These are phyloP conservation scores for Arctocebus calabarensis DNA, from an alignment of 2,797 vertebrate species.

Conservation along the genomic window DNA sequence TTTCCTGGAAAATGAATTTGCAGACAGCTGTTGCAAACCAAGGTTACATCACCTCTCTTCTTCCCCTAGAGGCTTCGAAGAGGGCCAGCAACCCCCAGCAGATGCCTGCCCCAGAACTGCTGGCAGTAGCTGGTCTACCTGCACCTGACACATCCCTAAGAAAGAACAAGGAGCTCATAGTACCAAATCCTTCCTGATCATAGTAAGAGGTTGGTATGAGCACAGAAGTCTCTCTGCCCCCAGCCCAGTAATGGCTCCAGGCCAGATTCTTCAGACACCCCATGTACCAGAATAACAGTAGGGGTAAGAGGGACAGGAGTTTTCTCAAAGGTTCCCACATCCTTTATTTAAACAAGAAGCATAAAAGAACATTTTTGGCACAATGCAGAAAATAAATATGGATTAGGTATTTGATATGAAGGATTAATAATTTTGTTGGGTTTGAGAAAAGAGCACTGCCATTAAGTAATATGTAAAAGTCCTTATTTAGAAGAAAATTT, in stretches of 20 bases:
- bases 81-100: slow-evolving; percentile 84
- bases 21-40: slow-evolving; percentile 31
- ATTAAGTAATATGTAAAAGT: slow-evolving; percentile 11
- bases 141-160: not conserved
- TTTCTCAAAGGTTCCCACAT: not conserved
- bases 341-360: not conserved
- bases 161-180: not conserved
- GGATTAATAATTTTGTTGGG: not conserved
- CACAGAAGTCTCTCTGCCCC: not conserved
- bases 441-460: not conserved
- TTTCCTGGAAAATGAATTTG: slow-evolving; percentile 46
- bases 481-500: slow-evolving; percentile 26
- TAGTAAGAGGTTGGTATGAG: not conserved
- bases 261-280: not conserved
- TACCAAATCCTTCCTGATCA: not conserved
- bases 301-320: rapidly evolving
- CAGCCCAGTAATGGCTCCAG: too few relatives aligned
- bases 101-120: slow-evolving; percentile 36
- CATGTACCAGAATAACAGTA: not conserved
- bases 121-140: not conserved
- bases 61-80: slow-evolving; percentile 47
- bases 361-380: not conserved
- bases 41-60: not conserved
- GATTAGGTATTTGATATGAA: not conserved
- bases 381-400: not conserved